Conservation (phyloP, 2,797 vertebrate species). For the Gallinago stenura region DNA sequence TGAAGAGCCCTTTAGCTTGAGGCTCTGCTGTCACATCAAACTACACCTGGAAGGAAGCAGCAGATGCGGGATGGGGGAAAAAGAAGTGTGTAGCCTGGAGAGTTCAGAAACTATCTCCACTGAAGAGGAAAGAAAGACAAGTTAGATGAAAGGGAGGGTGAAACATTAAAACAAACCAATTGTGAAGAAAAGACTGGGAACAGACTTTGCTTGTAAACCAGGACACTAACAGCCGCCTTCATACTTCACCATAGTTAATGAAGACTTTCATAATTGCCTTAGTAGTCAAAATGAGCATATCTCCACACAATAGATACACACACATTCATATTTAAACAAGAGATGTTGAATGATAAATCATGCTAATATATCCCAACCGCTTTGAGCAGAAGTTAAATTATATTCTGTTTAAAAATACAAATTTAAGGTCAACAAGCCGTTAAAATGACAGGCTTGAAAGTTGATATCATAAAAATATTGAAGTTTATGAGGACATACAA, state of each 20-base stretch:
- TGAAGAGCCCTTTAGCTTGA: constrained; percentile 4
- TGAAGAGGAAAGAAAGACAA: constrained; percentile 44
- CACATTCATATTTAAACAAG: background rate
- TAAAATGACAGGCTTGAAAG: background rate
- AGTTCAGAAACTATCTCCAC: constrained; percentile 50
- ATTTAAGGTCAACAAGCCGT: background rate
- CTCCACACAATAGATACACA: background rate
- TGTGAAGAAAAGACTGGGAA: constrained; percentile 11
- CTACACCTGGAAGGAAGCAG: constrained; percentile 53
- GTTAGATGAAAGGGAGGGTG: background rate
- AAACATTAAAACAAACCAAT: constrained; percentile 23
- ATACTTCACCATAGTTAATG: background rate
- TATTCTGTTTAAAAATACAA: background rate
- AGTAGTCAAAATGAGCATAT: background rate
- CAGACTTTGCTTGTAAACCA: background rate
- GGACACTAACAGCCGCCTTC: background rate
- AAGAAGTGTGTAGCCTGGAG: constrained; percentile 18
- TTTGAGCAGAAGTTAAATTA: background rate
- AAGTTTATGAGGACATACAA: background rate
- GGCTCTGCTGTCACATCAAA: constrained; percentile 24
- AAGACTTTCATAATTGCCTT: background rate
- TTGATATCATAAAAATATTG: background rate
- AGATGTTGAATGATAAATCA: background rate
- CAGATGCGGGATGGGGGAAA: background rate
- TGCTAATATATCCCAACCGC: background rate